Evolutionary conservation across 2,113 vertebrate species (phyloP).

Genomic region (Melospiza melodia): DNA sequence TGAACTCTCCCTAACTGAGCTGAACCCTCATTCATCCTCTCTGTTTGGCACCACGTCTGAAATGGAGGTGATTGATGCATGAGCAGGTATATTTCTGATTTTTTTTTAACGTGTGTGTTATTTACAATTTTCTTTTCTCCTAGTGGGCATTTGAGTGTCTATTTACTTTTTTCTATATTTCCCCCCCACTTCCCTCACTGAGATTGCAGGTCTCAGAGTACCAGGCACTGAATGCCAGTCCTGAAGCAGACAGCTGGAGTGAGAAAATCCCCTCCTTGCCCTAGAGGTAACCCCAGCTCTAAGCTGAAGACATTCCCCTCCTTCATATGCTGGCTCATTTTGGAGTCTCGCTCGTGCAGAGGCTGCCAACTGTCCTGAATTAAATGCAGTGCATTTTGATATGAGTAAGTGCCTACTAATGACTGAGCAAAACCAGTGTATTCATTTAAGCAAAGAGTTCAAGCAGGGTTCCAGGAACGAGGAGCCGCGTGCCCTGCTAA

Average conservation of each 20-base stretch:
- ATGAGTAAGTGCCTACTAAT: conserved; percentile 56
- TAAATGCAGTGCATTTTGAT: neutral
- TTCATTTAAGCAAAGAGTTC: conserved; percentile 52
- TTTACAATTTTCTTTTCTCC: conserved; percentile 10
- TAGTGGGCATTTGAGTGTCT: neutral
- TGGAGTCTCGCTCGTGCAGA: conserved; percentile 64
- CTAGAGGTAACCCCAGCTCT: conserved; percentile 21
- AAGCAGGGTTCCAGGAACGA: neutral
- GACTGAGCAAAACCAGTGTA: conserved; percentile 54
- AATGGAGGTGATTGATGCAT: neutral
- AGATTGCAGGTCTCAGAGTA: conserved; percentile 2
- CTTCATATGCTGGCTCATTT: conserved; percentile 52
- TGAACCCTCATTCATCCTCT: neutral
- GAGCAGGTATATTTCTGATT: neutral
- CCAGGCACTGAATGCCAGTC: neutral
- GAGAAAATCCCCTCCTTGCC: neutral
- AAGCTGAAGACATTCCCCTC: conserved; percentile 26
- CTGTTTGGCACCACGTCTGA: neutral
- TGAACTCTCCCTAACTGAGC: conserved; percentile 5
- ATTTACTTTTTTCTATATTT: neutral
- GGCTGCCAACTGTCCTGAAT: conserved; percentile 73
- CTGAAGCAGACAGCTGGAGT: conserved; percentile 36
- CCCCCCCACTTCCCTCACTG: rapidly evolving
- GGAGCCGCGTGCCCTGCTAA: neutral
- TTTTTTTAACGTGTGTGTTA: neutral